phyloP scores from a whole-genome alignment of 2,888 invertebrate genomes.

The Leucoma salicis region DNA sequence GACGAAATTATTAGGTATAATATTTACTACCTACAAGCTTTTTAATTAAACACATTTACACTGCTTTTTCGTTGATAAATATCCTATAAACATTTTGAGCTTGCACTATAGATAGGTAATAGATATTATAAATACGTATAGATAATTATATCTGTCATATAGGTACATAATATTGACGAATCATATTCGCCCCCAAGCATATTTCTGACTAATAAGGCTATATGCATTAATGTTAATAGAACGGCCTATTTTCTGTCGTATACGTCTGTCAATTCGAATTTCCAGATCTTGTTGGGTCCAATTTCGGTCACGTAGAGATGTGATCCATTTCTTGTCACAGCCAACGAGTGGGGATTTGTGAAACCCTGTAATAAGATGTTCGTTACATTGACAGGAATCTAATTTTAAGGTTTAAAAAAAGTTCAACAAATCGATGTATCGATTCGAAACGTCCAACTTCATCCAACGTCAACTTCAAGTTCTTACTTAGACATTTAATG shows the following conservation, averaged over 20 bases:
- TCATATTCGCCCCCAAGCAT: constrained; percentile 54
- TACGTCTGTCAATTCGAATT: constrained; percentile 84
- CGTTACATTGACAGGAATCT: no score
- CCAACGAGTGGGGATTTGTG: constrained; percentile 91
- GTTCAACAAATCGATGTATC: no score
- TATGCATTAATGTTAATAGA: constrained; percentile 17
- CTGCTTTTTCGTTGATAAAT: constrained; percentile 18
- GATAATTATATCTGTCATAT: background rate
- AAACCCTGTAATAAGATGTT: constrained; percentile 86
- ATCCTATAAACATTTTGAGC: constrained; percentile 7
- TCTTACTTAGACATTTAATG: no score
- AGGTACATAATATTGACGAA: constrained; percentile 37
- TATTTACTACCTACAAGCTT: constrained; percentile 14
- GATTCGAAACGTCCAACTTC: no score
- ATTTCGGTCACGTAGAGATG: constrained; percentile 93
- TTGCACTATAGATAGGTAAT: constrained; percentile 7
- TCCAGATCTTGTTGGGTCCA: constrained; percentile 92
- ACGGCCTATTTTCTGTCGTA: constrained; percentile 66
- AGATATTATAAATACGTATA: no score
- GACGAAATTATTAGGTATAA: no score
- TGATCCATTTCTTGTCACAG: constrained; percentile 90
- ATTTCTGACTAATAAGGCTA: constrained; percentile 10
- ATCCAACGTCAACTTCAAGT: no score
- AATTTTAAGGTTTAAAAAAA: no score
- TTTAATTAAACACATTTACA: no score